phyloP scores from a whole-genome alignment of 2,797 vertebrate species.

The Parauchenoglanis ngamensis region DNA sequence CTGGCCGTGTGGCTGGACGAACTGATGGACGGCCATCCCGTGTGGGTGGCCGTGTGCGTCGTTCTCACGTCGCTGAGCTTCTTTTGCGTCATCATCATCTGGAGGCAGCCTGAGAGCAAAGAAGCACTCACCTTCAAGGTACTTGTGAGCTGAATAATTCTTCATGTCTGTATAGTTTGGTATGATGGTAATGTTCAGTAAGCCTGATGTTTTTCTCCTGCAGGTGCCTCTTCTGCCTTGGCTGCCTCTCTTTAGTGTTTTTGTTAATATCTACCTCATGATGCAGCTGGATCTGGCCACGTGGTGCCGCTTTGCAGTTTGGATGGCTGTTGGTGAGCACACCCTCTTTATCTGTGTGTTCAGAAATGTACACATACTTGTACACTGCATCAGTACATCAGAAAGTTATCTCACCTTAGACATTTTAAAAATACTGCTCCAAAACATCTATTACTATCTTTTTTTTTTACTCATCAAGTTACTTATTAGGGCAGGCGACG shows the following conservation, averaged over 20 bases:
- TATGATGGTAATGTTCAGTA: background rate
- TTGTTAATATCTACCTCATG: conserved; percentile 96
- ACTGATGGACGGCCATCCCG: conserved; percentile 57
- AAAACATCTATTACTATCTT: background rate
- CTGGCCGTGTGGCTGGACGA: conserved; percentile 67
- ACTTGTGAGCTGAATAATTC: background rate
- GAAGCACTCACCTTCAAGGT: conserved; percentile 89
- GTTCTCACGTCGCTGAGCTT: conserved; percentile 71
- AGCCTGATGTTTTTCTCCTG: conserved; percentile 7
- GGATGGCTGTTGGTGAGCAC: conserved; percentile 86
- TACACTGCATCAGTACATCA: background rate
- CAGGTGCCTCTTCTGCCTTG: conserved; percentile 91
- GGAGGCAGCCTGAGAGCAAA: conserved; percentile 88
- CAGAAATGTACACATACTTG: background rate
- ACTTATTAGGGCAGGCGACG: background rate
- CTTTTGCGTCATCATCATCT: conserved; percentile 78
- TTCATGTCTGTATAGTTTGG: background rate
- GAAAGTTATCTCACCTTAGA: background rate
- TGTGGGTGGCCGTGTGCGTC: conserved; percentile 64
- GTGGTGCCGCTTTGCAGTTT: conserved; percentile 86
- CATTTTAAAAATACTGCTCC: background rate
- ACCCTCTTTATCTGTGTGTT: background rate
- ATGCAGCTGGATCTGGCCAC: conserved; percentile 86
- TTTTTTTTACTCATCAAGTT: background rate
- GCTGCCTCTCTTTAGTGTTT: conserved; percentile 89